These are phyloP conservation scores for Sminthurinus signatus DNA, from an alignment of 1,140 invertebrate species.

Conservation along the genomic window DNA sequence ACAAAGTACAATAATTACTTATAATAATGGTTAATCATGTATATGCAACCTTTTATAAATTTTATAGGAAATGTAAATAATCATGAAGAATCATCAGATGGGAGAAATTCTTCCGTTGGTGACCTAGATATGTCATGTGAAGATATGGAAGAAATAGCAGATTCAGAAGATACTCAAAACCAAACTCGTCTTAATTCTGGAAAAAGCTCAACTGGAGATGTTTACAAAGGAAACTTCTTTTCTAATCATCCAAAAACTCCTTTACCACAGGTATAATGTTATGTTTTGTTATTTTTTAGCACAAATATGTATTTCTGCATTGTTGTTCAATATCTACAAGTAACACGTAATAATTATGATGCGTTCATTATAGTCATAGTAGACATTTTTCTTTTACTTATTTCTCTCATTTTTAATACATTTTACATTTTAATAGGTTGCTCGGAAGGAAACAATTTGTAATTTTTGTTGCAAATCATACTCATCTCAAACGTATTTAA, in stretches of 20 bases:
- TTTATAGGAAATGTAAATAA: not conserved
- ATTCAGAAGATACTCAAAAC: not conserved
- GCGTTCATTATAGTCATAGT: no score
- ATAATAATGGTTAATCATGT: not conserved
- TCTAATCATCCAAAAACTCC: slow-evolving; percentile 10
- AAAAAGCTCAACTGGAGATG: not conserved
- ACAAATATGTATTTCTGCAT: no score
- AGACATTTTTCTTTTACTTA: no score
- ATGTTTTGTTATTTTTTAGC: no score
- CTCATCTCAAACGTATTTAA: slow-evolving; percentile 5
- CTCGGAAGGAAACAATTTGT: no score
- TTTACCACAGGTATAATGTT: no score
- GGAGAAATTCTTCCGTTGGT: not conserved
- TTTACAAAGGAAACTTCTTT: slow-evolving; percentile 7
- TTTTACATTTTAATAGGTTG: no score
- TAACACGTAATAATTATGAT: no score
- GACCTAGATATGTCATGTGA: not conserved
- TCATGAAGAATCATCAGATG: not conserved
- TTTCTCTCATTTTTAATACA: no score
- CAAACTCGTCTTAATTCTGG: not conserved
- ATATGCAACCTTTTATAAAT: not conserved
- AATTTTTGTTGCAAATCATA: slow-evolving; percentile 8
- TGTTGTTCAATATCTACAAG: no score
- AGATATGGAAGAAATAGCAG: slow-evolving; percentile 9
- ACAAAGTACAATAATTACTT: not conserved